phyloP scores from a whole-genome alignment of 2,888 invertebrate genomes.

The Rutpela maculata region DNA sequence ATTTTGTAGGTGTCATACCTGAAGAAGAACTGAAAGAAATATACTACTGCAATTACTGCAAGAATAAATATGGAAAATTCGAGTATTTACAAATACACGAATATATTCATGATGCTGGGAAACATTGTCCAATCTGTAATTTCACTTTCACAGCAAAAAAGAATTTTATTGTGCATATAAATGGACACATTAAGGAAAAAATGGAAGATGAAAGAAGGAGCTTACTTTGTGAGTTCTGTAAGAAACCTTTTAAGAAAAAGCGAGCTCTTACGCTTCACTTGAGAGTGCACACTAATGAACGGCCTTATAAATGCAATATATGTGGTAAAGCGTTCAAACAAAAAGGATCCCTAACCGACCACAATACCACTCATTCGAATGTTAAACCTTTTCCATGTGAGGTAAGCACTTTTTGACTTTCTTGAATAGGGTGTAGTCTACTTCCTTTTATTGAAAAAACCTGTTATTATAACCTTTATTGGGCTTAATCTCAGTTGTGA shows the following conservation, averaged over 20 bases:
- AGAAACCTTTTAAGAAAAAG: constrained; percentile 6
- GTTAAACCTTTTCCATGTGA: constrained; percentile 8
- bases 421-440: too few relatives aligned
- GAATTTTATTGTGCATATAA: background rate
- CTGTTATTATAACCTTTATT: too few relatives aligned
- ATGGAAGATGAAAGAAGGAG: constrained; percentile 16
- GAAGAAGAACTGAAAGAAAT: background rate
- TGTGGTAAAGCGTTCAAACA: constrained; percentile 14
- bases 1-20: background rate
- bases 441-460: too few relatives aligned
- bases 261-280: constrained; percentile 6
- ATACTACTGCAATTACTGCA: background rate
- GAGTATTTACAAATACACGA: constrained; percentile 15
- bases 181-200: constrained; percentile 12
- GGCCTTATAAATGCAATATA: constrained; percentile 3
- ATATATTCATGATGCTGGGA: constrained; percentile 1
- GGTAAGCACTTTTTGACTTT: background rate
- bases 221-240: background rate
- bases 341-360: constrained; percentile 1
- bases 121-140: constrained; percentile 16
- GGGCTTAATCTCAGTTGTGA: too few relatives aligned
- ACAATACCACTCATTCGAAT: constrained; percentile 9
- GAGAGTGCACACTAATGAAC: constrained; percentile 11
- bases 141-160: background rate
- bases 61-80: background rate